phyloP scores from a whole-genome alignment of 2,888 invertebrate genomes.

The Drosophila monieri region DNA sequence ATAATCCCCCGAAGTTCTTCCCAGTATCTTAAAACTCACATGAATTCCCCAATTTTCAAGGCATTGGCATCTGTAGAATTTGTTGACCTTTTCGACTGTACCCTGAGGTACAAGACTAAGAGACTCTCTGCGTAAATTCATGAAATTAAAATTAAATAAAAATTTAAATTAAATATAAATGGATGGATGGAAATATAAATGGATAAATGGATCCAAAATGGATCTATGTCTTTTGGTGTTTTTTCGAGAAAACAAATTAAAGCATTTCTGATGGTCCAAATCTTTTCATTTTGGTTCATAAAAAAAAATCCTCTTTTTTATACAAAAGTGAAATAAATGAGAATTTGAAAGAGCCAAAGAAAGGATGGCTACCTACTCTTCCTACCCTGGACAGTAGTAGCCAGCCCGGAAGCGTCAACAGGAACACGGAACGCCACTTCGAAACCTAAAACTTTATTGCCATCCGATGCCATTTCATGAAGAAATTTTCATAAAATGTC shows the following conservation, averaged over 20 bases:
- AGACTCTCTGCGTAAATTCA: too few species aligned
- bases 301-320: not conserved
- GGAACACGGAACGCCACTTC: constrained; percentile 22
- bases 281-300: not conserved
- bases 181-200: too few species aligned
- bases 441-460: constrained; percentile 32
- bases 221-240: too few species aligned
- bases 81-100: not conserved
- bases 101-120: not conserved
- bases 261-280: not conserved
- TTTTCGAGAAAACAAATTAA: not conserved
- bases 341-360: not conserved
- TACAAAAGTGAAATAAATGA: not conserved
- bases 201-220: too few species aligned
- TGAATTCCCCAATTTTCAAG: too few species aligned
- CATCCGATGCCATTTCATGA: constrained; percentile 11
- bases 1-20: too few species aligned
- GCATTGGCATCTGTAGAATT: too few species aligned
- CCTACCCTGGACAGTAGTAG: not conserved
- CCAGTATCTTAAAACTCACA: too few species aligned
- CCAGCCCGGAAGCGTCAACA: not conserved
- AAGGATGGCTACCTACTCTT: not conserved
- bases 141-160: too few species aligned
- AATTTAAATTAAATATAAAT: too few species aligned
- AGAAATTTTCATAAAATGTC: constrained; percentile 13